phyloP scores from a whole-genome alignment of 2,113 vertebrate species.

The Ibidorhyncha struthersii region DNA sequence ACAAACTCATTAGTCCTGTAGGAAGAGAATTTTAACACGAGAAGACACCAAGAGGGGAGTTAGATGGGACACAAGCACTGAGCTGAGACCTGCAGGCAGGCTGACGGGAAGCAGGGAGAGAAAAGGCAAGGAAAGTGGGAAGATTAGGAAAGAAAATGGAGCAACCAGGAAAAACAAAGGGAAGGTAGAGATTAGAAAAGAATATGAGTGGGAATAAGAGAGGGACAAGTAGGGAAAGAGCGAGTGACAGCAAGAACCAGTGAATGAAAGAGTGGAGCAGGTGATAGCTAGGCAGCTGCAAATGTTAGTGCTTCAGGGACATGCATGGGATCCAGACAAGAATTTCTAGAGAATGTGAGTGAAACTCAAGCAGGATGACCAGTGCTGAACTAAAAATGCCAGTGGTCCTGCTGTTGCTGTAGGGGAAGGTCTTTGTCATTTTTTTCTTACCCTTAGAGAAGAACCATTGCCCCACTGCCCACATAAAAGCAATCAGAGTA shows the following conservation, averaged over 20 bases:
- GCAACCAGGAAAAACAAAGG: neutral
- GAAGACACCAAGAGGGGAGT: neutral
- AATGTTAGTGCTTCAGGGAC: neutral
- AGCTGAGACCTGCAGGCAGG: neutral
- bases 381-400: constrained; percentile 6
- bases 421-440: neutral
- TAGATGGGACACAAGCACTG: neutral
- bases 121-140: neutral
- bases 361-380: constrained; percentile 12
- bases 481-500: neutral
- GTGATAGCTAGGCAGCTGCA: constrained; percentile 29
- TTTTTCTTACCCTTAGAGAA: neutral
- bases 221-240: neutral
- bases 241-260: neutral
- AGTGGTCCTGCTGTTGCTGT: neutral
- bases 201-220: neutral
- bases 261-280: constrained; percentile 22
- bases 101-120: neutral
- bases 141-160: neutral
- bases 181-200: neutral
- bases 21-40: neutral
- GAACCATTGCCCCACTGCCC: neutral
- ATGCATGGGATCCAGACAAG: neutral
- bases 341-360: constrained; percentile 19
- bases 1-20: neutral